phyloP scores from a whole-genome alignment of 2,113 vertebrate species.

The Urocynchramus pylzowi region DNA sequence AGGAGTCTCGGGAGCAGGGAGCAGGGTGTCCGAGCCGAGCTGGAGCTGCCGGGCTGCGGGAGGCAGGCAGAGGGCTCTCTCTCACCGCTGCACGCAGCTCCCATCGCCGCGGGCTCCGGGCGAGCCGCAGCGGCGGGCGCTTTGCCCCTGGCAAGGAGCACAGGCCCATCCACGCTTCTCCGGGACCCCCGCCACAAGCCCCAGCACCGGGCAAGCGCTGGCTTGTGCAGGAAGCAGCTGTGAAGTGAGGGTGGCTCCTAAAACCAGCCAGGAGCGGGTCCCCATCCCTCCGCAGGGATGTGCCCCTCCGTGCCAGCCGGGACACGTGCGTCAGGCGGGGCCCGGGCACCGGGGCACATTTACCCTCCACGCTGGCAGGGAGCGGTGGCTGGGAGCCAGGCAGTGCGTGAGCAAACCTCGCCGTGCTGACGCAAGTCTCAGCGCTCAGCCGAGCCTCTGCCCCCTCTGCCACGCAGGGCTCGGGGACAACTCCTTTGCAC shows the following conservation, averaged over 20 bases:
- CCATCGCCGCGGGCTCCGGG: rapidly evolving
- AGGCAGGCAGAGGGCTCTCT: constrained; percentile 23
- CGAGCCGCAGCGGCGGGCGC: background rate
- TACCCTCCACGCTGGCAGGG: background rate
- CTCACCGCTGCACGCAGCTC: background rate
- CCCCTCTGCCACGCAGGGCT: background rate
- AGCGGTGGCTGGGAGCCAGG: background rate
- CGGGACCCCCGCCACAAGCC: no score
- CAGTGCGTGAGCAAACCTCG: background rate
- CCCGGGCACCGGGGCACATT: rapidly evolving
- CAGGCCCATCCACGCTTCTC: rapidly evolving
- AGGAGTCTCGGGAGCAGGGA: rapidly evolving
- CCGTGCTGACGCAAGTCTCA: rapidly evolving
- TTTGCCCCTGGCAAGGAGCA: rapidly evolving
- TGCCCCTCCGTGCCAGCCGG: background rate
- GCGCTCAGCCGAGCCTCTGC: background rate
- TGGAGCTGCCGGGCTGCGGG: background rate
- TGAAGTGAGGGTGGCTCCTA: background rate
- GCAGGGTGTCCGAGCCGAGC: background rate
- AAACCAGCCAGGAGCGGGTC: background rate
- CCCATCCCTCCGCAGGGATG: background rate
- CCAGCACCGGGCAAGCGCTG: background rate
- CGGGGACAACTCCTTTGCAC: background rate
- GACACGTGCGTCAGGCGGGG: rapidly evolving
- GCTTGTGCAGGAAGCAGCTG: background rate